Evolutionary conservation across 2,113 vertebrate genomes (phyloP).

Genomic region (Heptranchias perlo): DNA sequence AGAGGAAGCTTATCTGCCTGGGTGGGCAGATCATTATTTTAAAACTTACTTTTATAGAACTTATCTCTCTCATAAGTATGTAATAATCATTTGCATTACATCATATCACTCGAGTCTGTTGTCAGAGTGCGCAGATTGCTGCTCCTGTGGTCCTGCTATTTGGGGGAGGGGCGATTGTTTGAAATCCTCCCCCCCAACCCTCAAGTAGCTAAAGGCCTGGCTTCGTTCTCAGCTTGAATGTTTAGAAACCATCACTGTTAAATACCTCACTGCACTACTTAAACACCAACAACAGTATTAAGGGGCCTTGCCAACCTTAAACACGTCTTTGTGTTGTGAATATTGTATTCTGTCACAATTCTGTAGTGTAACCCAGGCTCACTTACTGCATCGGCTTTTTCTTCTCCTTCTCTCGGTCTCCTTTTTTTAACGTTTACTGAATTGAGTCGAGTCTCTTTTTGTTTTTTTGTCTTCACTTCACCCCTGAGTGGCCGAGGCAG

Average conservation of each 20-base stretch:
- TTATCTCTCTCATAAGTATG: slow-evolving; percentile 28
- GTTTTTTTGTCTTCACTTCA: slow-evolving; percentile 71
- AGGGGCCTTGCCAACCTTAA: slow-evolving; percentile 75
- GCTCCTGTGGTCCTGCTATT: slow-evolving; percentile 48
- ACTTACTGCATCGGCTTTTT: slow-evolving; percentile 61
- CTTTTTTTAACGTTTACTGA: slow-evolving; percentile 69
- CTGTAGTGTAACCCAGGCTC: slow-evolving; percentile 71
- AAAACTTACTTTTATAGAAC: slow-evolving; percentile 29
- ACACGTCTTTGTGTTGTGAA: slow-evolving; percentile 77
- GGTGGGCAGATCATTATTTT: slow-evolving; percentile 33
- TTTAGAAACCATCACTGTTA: slow-evolving; percentile 77
- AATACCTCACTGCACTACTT: slow-evolving; percentile 75
- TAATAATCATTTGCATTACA: slow-evolving; percentile 32
- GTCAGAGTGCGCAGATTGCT: slow-evolving; percentile 15
- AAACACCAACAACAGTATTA: slow-evolving; percentile 85
- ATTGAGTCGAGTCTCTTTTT: slow-evolving; percentile 77
- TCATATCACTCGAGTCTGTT: slow-evolving; percentile 24
- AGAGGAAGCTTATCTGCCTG: slow-evolving; percentile 34
- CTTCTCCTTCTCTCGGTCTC: slow-evolving; percentile 20
- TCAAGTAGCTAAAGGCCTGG: slow-evolving; percentile 70
- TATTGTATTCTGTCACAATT: slow-evolving; percentile 74
- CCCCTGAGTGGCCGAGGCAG: slow-evolving; percentile 70
- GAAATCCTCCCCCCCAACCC: slow-evolving; percentile 57
- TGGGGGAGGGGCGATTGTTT: slow-evolving; percentile 56
- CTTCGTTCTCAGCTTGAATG: slow-evolving; percentile 79